Conservation (phyloP, 23 tunicate species). For the Trididemnum nubilum region DNA sequence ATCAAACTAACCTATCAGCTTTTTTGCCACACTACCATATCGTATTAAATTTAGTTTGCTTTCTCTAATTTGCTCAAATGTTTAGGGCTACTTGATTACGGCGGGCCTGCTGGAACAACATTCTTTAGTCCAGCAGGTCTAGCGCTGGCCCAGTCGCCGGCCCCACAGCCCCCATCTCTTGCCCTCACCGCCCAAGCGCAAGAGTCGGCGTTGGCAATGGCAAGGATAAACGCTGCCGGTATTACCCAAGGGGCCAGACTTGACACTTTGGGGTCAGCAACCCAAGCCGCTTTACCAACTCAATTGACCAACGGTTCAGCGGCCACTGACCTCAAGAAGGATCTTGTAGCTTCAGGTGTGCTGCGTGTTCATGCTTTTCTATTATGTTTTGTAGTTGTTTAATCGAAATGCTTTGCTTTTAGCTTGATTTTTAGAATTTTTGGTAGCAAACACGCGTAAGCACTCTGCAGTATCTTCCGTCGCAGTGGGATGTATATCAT, state of each 20-base stretch:
- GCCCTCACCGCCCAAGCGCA: slow-evolving; percentile 45
- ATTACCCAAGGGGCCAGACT: slow-evolving; percentile 35
- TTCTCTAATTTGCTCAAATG: no score
- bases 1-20: no score
- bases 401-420: no score
- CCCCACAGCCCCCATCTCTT: slow-evolving; percentile 41
- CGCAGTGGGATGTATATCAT: no score
- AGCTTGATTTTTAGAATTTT: no score
- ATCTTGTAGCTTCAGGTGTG: slow-evolving; percentile 75
- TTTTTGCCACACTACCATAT: no score
- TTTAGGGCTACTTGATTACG: no score
- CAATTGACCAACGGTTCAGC: slow-evolving; percentile 25
- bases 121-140: slow-evolving; percentile 55
- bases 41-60: no score
- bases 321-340: slow-evolving; percentile 44
- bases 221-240: slow-evolving; percentile 18
- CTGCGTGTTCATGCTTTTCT: neutral
- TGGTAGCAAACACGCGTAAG: no score
- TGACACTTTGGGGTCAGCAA: slow-evolving; percentile 47
- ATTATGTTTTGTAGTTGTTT: neutral
- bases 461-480: no score
- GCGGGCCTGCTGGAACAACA: slow-evolving; percentile 42
- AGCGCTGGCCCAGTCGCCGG: slow-evolving; percentile 52
- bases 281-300: slow-evolving; percentile 30
- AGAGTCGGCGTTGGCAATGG: slow-evolving; percentile 39